Evolutionary conservation across 1,140 invertebrate species (phyloP), one percentile per base, ranked within the genome.

Genomic region (Drosophila aff.): DNA sequence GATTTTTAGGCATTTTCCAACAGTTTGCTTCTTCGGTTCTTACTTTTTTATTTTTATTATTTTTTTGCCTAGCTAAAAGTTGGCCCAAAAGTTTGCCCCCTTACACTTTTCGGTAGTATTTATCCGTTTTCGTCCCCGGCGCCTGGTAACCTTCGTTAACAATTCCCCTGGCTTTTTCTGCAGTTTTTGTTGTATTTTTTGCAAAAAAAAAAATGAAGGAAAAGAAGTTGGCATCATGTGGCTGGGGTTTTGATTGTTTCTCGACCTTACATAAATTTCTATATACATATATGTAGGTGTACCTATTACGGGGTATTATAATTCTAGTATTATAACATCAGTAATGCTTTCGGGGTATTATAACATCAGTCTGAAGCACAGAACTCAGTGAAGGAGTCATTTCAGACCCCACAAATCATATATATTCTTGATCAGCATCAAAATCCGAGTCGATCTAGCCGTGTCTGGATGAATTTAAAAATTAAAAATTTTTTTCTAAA

Each of bases 1-100:
- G 68, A 77, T 80, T 86, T 89, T 86, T 89, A 87, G 83, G 76
- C 83, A 79, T 77, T 72, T 72, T 60, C 38, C 44, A 21, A 41
- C 43, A 67, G 66, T 68, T 69, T 43, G 63, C 33, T 15, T 23
- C 46, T 8, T 36, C 13, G 18, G 33, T 38, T 33, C 31, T 33
- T 16, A 1, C 15, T 36, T 53, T 28, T 13, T 28, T 26, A 7
- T 13, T 13, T 46, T 13, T 38, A 8, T 36, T 63, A 49, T 33
- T 38, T 69, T 40, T 69, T 40, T 13, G 36, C 26, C 13, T 3
- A 9, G 33, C 31, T 75, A 82, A 80, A 82, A 82, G 49, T 82
- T 79, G 62, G 47, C 58, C 49, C 66, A 78, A 66, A 82, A 82
- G 72, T 83, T 83, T 57, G 26, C 28, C n/a, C n/a, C 18, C 36